These are phyloP conservation scores for Atta colombica DNA, from an alignment of 1,140 invertebrate species.

Conservation along the genomic window DNA sequence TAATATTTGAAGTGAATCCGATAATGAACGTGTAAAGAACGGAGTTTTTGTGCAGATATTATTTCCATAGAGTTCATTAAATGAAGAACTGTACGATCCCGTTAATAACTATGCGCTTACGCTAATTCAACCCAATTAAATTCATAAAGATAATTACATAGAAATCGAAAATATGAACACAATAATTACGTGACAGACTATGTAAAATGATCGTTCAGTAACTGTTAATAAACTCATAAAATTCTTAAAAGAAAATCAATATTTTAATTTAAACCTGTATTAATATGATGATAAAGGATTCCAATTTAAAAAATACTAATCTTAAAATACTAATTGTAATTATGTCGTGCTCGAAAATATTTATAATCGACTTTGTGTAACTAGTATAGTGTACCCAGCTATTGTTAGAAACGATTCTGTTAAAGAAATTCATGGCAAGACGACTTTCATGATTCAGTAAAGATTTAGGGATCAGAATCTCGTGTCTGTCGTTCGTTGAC, in stretches of 20 bases:
- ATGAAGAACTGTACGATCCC: neutral
- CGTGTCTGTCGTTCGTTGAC: slow-evolving; percentile 20
- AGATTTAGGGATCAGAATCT: slow-evolving; percentile 41
- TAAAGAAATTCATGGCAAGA: slow-evolving; percentile 46
- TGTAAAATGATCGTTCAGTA: neutral
- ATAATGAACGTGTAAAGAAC: neutral
- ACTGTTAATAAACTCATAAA: neutral
- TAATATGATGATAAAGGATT: neutral
- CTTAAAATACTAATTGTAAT: slow-evolving; percentile 20
- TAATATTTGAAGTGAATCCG: neutral
- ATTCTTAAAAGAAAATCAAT: neutral
- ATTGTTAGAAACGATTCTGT: slow-evolving; percentile 8
- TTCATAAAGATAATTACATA: slow-evolving; percentile 43
- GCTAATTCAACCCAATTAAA: slow-evolving; percentile 45
- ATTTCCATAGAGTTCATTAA: slow-evolving; percentile 34
- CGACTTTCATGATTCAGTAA: neutral
- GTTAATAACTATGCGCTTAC: slow-evolving; percentile 24
- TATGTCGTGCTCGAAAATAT: neutral
- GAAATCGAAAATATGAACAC: neutral
- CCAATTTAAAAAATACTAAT: slow-evolving; percentile 3
- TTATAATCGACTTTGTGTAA: slow-evolving; percentile 17
- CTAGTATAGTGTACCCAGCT: neutral
- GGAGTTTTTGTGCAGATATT: slow-evolving; percentile 14
- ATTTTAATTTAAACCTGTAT: neutral
- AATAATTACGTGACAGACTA: slow-evolving; percentile 8